A percentile compares a stretch with the other conserved stretches of the same genome.
These are phyloP conservation scores for Oegoconia quadripuncta DNA, from an alignment of 2,888 invertebrate genomes.

Conservation along the genomic window DNA sequence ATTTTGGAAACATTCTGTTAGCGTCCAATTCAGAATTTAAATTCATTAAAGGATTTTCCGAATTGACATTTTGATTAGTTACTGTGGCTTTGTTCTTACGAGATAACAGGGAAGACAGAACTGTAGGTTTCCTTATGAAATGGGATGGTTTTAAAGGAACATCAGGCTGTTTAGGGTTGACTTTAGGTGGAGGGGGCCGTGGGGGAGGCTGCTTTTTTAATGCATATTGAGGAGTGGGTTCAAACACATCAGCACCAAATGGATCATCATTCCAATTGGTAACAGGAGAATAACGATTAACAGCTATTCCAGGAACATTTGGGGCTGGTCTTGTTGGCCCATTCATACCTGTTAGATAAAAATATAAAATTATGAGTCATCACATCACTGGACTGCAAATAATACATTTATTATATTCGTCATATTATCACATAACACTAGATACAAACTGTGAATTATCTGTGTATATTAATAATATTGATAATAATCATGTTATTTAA, in stretches of 20 bases:
- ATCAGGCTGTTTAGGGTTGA: conserved; percentile 56
- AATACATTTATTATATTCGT: too few relatives aligned
- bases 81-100: conserved; percentile 49
- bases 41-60: conserved; percentile 38
- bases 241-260: conserved; percentile 71
- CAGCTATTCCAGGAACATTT: conserved; percentile 58
- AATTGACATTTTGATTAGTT: conserved; percentile 28
- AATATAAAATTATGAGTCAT: conserved; percentile 17
- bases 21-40: conserved; percentile 51
- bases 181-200: conserved; percentile 84
- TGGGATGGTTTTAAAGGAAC: conserved; percentile 72
- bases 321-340: conserved; percentile 81
- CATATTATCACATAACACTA: too few relatives aligned
- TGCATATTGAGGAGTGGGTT: conserved; percentile 55
- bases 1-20: conserved; percentile 64
- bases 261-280: conserved; percentile 77
- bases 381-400: too few relatives aligned
- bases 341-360: conserved; percentile 77
- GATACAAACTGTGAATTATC: too few relatives aligned
- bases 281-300: conserved; percentile 74
- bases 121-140: conserved; percentile 72
- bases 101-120: conserved; percentile 58
- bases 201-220: conserved; percentile 86
- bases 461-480: too few relatives aligned
- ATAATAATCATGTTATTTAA: too few relatives aligned